Percentiles rank a stretch among this genome's conserved stretches.
Conservation (phyloP, 1,140 invertebrate genomes). For the Cryptotermes secundus region DNA sequence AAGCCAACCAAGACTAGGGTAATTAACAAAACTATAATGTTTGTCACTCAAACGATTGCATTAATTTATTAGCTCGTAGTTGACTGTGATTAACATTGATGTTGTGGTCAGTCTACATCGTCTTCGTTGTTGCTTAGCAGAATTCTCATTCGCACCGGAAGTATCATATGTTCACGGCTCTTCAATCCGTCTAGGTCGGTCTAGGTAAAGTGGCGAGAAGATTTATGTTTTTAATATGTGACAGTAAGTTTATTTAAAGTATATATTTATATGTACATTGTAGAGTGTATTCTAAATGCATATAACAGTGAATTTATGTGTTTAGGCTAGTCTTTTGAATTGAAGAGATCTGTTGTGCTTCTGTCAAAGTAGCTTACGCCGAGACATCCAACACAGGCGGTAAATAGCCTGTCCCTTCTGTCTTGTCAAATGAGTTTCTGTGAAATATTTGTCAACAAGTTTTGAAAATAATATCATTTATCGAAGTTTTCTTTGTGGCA, state of each 20-base stretch:
- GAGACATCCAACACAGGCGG: background rate
- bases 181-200: background rate
- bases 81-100: too few relatives aligned
- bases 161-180: slow-evolving; percentile 11
- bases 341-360: background rate
- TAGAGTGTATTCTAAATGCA: background rate
- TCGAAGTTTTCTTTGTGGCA: background rate
- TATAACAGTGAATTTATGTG: background rate
- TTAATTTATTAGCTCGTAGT: too few relatives aligned
- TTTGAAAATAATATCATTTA: background rate
- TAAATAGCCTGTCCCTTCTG: background rate
- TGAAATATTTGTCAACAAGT: background rate
- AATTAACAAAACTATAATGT: too few relatives aligned
- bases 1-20: too few relatives aligned
- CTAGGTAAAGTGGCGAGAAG: background rate
- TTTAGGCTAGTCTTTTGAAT: background rate
- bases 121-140: background rate
- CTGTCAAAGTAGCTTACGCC: slow-evolving; percentile 4
- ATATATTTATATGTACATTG: background rate
- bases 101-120: too few relatives aligned
- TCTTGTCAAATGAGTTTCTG: background rate
- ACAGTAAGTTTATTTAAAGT: background rate
- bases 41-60: too few relatives aligned
- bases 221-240: slow-evolving; percentile 20
- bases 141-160: background rate